Percentiles rank a stretch among this genome's conserved stretches.
These are phyloP conservation scores for Colletes gigas DNA, from an alignment of 1,140 invertebrate genomes.

Conservation along the genomic window DNA sequence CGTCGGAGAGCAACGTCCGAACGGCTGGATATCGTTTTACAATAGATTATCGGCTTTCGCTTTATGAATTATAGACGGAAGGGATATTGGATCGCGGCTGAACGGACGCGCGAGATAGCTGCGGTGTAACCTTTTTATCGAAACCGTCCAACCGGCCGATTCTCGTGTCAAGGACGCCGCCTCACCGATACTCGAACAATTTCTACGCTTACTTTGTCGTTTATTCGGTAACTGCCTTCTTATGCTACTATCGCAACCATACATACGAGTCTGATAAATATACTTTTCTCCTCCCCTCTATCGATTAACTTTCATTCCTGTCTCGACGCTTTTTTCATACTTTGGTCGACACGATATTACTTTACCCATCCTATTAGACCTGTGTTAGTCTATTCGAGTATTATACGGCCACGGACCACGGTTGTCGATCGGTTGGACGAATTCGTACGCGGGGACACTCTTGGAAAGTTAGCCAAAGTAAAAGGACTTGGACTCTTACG, in stretches of 20 bases:
- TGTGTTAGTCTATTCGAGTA: no score
- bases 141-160: conserved; percentile 1
- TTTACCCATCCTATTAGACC: no score
- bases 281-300: no score
- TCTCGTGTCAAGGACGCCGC: conserved; percentile 8
- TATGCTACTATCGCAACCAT: not conserved
- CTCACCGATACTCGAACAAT: not conserved
- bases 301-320: no score
- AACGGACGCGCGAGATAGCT: conserved; percentile 17
- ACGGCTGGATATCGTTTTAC: conserved; percentile 16
- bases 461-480: no score
- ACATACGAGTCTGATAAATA: not conserved
- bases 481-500: no score
- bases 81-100: conserved; percentile 28
- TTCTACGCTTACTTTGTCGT: not conserved
- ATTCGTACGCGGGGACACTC: no score
- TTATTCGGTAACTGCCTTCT: not conserved
- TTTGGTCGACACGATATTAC: no score
- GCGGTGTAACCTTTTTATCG: conserved; percentile 23
- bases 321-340: no score
- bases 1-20: not conserved
- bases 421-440: no score
- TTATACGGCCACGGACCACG: no score
- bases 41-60: conserved; percentile 35
- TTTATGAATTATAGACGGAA: conserved; percentile 34